Evolutionary conservation across 30 jellyfish, hydroid and myxozoan species (phyloP).

Genomic region (Morbakka virulenta): DNA sequence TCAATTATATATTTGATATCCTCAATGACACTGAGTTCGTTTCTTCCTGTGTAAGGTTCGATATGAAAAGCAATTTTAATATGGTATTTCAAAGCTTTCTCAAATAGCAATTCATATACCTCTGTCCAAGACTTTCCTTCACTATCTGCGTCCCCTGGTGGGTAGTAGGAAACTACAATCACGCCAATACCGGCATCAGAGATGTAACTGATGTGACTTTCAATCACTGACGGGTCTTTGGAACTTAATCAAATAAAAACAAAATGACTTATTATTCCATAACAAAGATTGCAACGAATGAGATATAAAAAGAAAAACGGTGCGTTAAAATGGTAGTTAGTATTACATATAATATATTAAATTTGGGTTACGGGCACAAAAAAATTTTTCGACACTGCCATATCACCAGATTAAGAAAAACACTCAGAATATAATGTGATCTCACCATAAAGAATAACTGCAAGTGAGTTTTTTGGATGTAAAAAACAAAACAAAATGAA

Average conservation of each 20-base stretch:
- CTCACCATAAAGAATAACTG: too few species aligned
- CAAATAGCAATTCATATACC: slow-evolving; percentile 44
- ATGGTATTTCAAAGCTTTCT: slow-evolving; percentile 50
- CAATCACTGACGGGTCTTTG: slow-evolving; percentile 66
- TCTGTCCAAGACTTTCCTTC: slow-evolving; percentile 91
- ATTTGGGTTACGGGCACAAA: too few species aligned
- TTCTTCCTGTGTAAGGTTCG: slow-evolving; percentile 82
- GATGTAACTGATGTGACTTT: slow-evolving; percentile 61
- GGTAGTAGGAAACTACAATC: slow-evolving; percentile 86
- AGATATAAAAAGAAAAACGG: too few species aligned
- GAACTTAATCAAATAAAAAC: slow-evolving; percentile 3
- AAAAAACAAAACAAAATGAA: too few species aligned
- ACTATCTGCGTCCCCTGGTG: slow-evolving; percentile 81
- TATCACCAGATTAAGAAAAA: too few species aligned
- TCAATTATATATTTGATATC: slow-evolving; percentile 68
- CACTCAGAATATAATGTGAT: too few species aligned
- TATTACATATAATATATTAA: too few species aligned
- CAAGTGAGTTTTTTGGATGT: too few species aligned
- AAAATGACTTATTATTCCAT: too few species aligned
- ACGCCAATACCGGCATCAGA: slow-evolving; percentile 77
- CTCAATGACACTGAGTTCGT: slow-evolving; percentile 62
- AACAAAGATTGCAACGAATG: too few species aligned
- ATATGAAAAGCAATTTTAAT: slow-evolving; percentile 84
- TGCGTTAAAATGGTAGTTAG: too few species aligned
- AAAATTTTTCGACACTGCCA: too few species aligned